Evolutionary conservation across 1,140 invertebrate species (phyloP), one percentile per base, ranked within the genome.

Genomic region (Notospermus geniculatus): DNA sequence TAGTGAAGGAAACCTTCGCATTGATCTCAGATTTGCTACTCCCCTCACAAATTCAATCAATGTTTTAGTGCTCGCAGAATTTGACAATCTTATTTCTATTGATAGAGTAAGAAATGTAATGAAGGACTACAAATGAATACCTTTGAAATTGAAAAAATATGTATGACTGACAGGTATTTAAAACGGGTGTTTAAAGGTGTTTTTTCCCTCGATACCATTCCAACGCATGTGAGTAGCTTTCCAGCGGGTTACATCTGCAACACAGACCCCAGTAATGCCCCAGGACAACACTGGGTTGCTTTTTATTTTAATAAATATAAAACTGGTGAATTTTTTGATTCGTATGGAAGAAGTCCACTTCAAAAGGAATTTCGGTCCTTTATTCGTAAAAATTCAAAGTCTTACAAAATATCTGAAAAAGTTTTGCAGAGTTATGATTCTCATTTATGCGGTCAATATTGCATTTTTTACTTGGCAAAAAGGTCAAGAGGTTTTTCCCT

Each of bases 81-180:
- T 50, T 27, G 46, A 50, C 46, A 27, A 50, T 23, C 25, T 50
- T 9, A 19, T 50, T 23, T 4, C 4, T 7, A 27, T 50, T 23
- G 25, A 19, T 50, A 50, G 25, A n/a, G 46, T 23, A 7, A 19
- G 46, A 23, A 19, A 50, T 50, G 25, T 50, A 50, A 27, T 23
- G 46, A 50, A 23, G 19, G 46, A 50, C 25, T 50, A 50, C n/a
- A 23, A 50, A 27, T 27, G 46, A 50, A 19, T 27, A 50, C 25
- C 9, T 50, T 50, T 27, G 19, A 50, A 50, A 50, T 50, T n/a
- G n/a, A 23, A 50, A 27, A n/a, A 27, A 4, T 50, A 23, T 23
- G n/a, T 19, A 50, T 9, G n/a, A 7, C 9, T 7, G 46, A 50
- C 46, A 27, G n/a, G n/a, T 50, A 27, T 50, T n/a, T 50, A 5